phyloP scores from a whole-genome alignment of 2,888 invertebrate species.

The Escarpia spicata region DNA sequence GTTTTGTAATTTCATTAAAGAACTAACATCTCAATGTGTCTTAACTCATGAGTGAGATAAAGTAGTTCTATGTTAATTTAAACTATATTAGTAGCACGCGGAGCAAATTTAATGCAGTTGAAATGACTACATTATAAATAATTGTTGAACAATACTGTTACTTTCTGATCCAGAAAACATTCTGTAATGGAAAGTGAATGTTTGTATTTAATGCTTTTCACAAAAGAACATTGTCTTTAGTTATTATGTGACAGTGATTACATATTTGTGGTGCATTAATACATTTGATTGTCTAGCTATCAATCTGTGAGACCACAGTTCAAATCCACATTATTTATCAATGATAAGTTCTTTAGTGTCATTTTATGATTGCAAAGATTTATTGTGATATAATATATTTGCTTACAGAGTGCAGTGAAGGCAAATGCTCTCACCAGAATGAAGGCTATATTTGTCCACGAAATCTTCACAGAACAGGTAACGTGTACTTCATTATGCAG shows the following conservation, averaged over 20 bases:
- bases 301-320: too few relatives aligned
- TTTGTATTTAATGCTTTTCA: too few relatives aligned
- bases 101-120: not conserved
- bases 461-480: constrained; percentile 95
- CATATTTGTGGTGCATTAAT: not conserved
- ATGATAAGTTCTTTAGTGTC: not conserved
- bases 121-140: not conserved
- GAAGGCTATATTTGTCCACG: constrained; percentile 83
- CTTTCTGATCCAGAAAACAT: not conserved
- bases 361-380: not conserved
- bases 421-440: constrained; percentile 58
- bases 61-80: not conserved
- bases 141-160: not conserved
- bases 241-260: not conserved
- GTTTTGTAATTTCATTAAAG: too few relatives aligned
- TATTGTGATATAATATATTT: constrained; percentile 17
- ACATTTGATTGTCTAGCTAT: too few relatives aligned
- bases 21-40: too few relatives aligned
- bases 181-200: not conserved
- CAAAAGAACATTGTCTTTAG: too few relatives aligned
- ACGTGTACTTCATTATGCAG: not conserved
- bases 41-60: too few relatives aligned
- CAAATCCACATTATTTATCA: too few relatives aligned
- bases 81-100: not conserved
- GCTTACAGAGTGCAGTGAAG: constrained; percentile 59